A percentile compares a stretch with the other conserved stretches of the same genome.
Evolutionary conservation across 2,113 vertebrate genomes (phyloP).

Genomic region (Mesitornis unicolor): DNA sequence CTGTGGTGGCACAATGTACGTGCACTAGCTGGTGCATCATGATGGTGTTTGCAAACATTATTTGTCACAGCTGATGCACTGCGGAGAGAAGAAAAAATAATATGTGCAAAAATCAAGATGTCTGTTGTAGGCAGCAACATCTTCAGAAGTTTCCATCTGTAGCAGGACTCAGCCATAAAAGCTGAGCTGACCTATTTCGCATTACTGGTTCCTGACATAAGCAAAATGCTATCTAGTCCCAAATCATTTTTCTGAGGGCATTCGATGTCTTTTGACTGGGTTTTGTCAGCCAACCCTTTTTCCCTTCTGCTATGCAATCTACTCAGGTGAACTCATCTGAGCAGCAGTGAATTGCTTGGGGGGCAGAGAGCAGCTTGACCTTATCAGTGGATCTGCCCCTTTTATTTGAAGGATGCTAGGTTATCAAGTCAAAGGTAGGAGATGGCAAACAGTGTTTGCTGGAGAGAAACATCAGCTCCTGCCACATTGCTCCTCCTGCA

Average conservation of each 20-base stretch:
- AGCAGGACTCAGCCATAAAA: neutral
- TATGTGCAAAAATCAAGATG: neutral
- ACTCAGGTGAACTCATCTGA: neutral
- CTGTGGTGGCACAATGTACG: fast-evolving
- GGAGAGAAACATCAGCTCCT: neutral
- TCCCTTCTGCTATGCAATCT: neutral
- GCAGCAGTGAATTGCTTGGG: neutral
- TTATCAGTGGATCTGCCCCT: neutral
- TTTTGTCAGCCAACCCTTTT: neutral
- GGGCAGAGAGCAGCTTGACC: conserved; percentile 6
- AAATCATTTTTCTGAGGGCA: neutral
- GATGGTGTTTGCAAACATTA: fast-evolving
- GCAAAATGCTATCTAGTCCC: neutral
- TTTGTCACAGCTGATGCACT: fast-evolving
- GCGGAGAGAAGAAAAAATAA: neutral
- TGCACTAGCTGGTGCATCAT: fast-evolving
- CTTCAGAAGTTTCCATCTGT: neutral
- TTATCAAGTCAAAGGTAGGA: neutral
- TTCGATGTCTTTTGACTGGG: neutral
- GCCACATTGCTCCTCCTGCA: fast-evolving
- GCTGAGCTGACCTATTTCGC: neutral
- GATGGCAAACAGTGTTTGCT: neutral
- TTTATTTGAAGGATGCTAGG: neutral
- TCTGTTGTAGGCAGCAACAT: neutral
- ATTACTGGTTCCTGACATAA: neutral